Conservation (phyloP, 2,113 vertebrate genomes). For the Micronycteris hirsuta region DNA sequence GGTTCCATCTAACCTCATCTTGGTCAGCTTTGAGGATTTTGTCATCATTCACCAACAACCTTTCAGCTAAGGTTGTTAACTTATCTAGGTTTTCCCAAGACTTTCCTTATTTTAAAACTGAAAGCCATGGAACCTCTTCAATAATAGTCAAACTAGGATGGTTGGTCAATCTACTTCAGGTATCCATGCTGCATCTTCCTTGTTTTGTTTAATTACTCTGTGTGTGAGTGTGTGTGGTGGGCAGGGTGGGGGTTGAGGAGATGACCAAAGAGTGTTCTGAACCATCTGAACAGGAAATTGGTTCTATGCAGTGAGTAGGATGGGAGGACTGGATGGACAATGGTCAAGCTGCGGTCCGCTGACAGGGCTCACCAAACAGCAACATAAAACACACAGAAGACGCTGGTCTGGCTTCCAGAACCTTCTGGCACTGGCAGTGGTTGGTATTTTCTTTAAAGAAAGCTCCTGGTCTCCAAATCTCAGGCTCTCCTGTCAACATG, state of each 20-base stretch:
- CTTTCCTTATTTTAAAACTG: not conserved
- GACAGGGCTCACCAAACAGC: not conserved
- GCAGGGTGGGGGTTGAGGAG: fast-evolving
- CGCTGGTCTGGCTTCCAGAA: not conserved
- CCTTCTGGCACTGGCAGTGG: not conserved
- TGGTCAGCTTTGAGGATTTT: not conserved
- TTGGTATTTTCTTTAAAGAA: not conserved
- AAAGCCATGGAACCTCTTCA: not conserved
- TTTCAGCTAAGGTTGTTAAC: not conserved
- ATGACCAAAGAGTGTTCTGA: not conserved
- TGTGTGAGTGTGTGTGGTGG: not conserved
- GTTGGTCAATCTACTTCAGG: not conserved
- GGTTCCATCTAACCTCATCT: not conserved
- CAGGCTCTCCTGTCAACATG: not conserved
- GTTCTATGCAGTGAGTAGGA: not conserved
- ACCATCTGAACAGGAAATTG: not conserved
- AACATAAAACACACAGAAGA: not conserved
- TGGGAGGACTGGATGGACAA: not conserved
- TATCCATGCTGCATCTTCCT: not conserved
- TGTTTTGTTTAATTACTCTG: not conserved
- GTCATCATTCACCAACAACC: not conserved
- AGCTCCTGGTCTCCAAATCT: not conserved
- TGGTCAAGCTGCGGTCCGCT: not conserved
- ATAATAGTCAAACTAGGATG: not conserved
- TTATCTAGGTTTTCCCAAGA: not conserved